phyloP scores from a whole-genome alignment of 2,113 vertebrate species.

The Numida meleagris region DNA sequence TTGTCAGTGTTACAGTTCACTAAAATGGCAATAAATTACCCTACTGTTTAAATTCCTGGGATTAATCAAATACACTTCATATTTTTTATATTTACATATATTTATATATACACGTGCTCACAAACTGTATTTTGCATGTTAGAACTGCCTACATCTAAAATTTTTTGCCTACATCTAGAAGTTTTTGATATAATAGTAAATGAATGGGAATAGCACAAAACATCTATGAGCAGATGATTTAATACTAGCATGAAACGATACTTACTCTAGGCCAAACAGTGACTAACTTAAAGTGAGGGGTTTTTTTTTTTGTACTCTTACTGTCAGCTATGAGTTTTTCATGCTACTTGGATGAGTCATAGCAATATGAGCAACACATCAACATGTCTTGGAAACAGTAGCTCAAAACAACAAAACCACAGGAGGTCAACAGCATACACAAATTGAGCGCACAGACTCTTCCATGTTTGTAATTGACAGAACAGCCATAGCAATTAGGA shows the following conservation, averaged over 20 bases:
- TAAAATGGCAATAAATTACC: background rate
- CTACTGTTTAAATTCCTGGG: background rate
- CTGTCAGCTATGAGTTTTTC: constrained; percentile 53
- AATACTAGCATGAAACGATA: background rate
- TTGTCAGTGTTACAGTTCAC: background rate
- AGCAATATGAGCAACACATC: constrained; percentile 54
- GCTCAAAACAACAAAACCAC: constrained; percentile 58
- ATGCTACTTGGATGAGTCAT: constrained; percentile 55
- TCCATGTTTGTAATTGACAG: background rate
- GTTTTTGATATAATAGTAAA: background rate
- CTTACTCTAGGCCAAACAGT: background rate
- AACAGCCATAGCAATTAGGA: background rate
- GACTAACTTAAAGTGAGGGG: constrained; percentile 14
- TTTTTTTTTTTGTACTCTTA: constrained; percentile 26
- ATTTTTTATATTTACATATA: background rate
- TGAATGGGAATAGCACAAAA: background rate
- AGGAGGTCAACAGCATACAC: constrained; percentile 40
- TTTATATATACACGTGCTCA: background rate
- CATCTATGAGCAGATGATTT: background rate
- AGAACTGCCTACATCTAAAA: background rate
- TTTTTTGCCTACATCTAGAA: background rate
- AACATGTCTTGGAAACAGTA: constrained; percentile 60
- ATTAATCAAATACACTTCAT: background rate
- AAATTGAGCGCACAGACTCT: background rate
- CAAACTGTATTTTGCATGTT: background rate